Base-by-base conservation (phyloP, 2,888 invertebrate species). In the Baccha elongata region DNA sequence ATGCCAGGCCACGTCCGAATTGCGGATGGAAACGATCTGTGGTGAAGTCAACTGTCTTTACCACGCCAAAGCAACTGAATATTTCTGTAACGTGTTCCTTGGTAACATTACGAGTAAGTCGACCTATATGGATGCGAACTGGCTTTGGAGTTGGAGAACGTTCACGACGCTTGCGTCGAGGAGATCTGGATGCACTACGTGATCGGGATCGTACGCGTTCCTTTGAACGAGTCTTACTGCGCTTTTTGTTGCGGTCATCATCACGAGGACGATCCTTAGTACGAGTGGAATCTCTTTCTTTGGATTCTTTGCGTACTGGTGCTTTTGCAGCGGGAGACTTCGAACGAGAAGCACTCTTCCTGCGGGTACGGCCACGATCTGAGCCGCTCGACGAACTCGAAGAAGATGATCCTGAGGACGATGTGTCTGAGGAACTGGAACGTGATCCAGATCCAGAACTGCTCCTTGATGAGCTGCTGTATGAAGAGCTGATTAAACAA, bases 91-190 rank as follows among this genome's bases (percentile, higher is more conserved):
- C 93, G 89, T 98, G 98, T 1, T 97, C 98, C 87, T 95, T 95
- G 80, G 95, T 96, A 1, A 99, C 97, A 88, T 99, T 99, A 21
- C 98, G 92, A 0, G 98, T 98, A 76, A 99, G 91, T 8, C 96
- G 94, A 0, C 98, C 98, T 80, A 99, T 95, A 89, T 99, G 98
- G 87, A 99, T 97, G 88, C 98, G 96, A 0, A 96, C 96, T 0
- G 98, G 97, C 42, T 96, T 94, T 0, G 98, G 98, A 0, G 96
- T 96, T 0, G 98, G 97, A 0, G 98, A 97, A 37, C 97, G 94
- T 87, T 96, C 96, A 8, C 96, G 94, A 0, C 94, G 92, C 86
- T 93, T 94, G 0, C 88, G 87, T 3, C 87, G 86, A 5, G 98
- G 98, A 0, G 96, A 96, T 0, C 98, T 97, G 0, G 97, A 96